Evolutionary conservation across 2,888 invertebrate genomes (phyloP).

Genomic region (Apocheima hispidaria): DNA sequence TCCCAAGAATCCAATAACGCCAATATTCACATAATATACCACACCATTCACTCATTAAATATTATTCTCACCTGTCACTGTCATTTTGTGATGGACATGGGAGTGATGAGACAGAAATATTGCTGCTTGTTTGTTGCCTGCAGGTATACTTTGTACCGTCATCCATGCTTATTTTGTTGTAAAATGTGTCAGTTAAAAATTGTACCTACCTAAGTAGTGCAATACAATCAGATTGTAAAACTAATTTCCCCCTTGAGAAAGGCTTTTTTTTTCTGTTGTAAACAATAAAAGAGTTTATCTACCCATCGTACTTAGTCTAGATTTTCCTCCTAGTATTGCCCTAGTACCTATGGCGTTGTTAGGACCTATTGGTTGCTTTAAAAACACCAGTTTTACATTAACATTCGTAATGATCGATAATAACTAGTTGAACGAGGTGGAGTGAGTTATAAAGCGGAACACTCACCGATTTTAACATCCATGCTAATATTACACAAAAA

Average conservation of each 20-base stretch:
- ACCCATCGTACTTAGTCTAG: not conserved
- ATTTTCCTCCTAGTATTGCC: too few relatives aligned
- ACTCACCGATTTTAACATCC: slow-evolving; percentile 27
- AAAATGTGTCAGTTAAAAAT: too few relatives aligned
- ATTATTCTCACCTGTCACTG: not conserved
- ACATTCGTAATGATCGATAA: slow-evolving; percentile 20
- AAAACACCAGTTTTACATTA: slow-evolving; percentile 18
- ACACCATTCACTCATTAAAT: not conserved
- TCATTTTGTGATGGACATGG: not conserved
- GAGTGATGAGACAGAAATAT: too few relatives aligned
- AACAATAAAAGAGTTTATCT: too few relatives aligned
- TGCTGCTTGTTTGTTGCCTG: too few relatives aligned
- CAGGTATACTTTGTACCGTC: too few relatives aligned
- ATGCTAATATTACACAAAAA: slow-evolving; percentile 1
- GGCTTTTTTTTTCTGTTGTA: not conserved
- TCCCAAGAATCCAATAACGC: slow-evolving; percentile 16
- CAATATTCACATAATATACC: slow-evolving; percentile 2
- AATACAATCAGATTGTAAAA: too few relatives aligned
- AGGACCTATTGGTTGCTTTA: slow-evolving; percentile 8
- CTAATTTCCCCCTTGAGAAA: too few relatives aligned
- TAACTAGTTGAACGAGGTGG: slow-evolving; percentile 5
- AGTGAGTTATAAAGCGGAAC: slow-evolving; percentile 23
- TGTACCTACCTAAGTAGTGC: too few relatives aligned
- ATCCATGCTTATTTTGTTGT: too few relatives aligned
- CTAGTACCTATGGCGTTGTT: slow-evolving; percentile 24